A percentile compares a stretch with the other conserved stretches of the same genome.
Evolutionary conservation across 2,113 vertebrate species (phyloP).

Genomic region (Acrocephalus kingi): DNA sequence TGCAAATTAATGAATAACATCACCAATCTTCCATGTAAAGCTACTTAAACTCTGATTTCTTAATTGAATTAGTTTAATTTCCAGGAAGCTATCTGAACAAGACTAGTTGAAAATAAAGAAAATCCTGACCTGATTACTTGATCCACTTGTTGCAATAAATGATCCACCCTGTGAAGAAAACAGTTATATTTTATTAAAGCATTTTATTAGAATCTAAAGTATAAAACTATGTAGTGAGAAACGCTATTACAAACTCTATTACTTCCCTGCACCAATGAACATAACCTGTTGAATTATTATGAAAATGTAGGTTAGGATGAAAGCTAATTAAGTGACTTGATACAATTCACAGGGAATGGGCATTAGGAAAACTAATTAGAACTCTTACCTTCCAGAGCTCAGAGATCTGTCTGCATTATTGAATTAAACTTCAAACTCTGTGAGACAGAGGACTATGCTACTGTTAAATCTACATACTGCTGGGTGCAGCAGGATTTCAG

Average conservation of each 20-base stretch:
- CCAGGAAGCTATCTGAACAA: neutral
- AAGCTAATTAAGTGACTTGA: neutral
- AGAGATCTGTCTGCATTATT: neutral
- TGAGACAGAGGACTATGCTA: neutral
- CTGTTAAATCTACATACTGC: neutral
- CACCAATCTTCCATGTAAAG: neutral
- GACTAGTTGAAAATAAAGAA: neutral
- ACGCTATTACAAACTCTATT: neutral
- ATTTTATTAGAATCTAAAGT: neutral
- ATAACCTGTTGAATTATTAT: neutral
- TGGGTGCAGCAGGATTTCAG: neutral
- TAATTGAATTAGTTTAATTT: neutral
- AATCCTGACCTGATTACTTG: constrained; percentile 44
- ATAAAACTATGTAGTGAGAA: neutral
- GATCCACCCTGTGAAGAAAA: constrained; percentile 52
- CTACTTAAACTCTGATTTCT: neutral
- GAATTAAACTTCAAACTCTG: neutral
- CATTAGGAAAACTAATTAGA: neutral
- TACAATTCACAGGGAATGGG: neutral
- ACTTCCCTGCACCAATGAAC: neutral
- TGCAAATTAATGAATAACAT: neutral
- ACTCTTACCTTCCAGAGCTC: neutral
- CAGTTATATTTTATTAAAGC: neutral
- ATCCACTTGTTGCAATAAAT: constrained; percentile 21
- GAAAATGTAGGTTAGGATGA: neutral